These are phyloP conservation scores for Schizothorax lantsangensis DNA, from an alignment of 2,797 vertebrate genomes.

Conservation along the genomic window DNA sequence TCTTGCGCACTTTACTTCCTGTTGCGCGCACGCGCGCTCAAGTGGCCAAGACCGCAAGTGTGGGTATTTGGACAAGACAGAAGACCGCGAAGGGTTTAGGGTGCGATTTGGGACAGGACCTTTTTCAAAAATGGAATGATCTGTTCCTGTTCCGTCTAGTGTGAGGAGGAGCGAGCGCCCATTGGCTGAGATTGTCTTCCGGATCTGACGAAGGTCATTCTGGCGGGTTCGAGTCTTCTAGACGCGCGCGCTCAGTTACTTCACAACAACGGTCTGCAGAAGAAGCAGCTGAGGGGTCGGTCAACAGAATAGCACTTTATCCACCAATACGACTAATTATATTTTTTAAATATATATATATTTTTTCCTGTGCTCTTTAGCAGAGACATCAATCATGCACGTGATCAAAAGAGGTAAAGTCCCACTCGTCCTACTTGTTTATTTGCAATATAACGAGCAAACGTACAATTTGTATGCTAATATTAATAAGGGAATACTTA, in stretches of 20 bases:
- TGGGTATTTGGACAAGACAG: too few relatives aligned
- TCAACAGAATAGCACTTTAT: neutral
- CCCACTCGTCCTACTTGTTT: neutral
- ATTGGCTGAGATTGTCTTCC: neutral
- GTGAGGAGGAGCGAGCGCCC: neutral
- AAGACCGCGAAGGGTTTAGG: too few relatives aligned
- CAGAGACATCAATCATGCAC: slow-evolving; percentile 78
- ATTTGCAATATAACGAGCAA: too few relatives aligned
- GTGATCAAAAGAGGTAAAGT: slow-evolving; percentile 91
- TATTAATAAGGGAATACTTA: neutral
- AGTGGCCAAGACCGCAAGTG: too few relatives aligned
- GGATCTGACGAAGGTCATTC: neutral
- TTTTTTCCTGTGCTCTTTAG: neutral
- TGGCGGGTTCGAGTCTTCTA: slow-evolving; percentile 5
- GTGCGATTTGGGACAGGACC: too few relatives aligned
- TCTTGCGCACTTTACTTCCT: too few relatives aligned
- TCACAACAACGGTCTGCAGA: neutral
- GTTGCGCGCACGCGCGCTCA: too few relatives aligned
- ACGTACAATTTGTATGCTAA: neutral
- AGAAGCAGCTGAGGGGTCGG: neutral
- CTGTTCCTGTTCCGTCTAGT: neutral
- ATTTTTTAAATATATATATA: neutral
- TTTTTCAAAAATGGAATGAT: too few relatives aligned
- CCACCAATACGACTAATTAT: neutral
- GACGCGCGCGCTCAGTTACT: neutral